Conservation (phyloP, 2,113 vertebrate species). For the Dryoscopus gambensis region DNA sequence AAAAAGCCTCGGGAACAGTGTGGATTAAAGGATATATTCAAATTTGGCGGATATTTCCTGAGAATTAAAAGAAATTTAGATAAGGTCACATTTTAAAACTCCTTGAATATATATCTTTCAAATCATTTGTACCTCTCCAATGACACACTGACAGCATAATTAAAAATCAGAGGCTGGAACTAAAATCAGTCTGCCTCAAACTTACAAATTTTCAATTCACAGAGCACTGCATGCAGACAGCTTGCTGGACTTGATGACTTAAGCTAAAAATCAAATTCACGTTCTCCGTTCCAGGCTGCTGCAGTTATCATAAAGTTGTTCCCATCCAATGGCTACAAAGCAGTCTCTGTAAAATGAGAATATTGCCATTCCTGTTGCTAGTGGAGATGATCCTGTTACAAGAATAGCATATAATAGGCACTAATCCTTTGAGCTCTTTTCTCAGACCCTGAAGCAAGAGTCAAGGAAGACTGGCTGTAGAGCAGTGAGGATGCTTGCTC, state of each 20-base stretch:
- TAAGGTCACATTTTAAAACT: slow-evolving; percentile 10
- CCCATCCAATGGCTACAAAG: background rate
- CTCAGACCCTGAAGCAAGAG: background rate
- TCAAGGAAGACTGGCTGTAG: background rate
- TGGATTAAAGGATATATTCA: slow-evolving; percentile 1
- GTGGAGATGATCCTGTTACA: background rate
- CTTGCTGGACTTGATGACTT: background rate
- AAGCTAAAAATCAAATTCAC: background rate
- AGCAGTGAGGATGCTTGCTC: background rate
- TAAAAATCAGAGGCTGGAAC: slow-evolving; percentile 7
- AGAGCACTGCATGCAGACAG: background rate
- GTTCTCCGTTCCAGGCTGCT: background rate
- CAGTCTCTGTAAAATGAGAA: background rate
- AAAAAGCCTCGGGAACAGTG: background rate
- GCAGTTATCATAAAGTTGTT: background rate
- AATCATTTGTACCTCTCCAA: background rate
- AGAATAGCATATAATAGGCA: background rate
- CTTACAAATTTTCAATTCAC: background rate
- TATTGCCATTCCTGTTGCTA: background rate
- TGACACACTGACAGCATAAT: slow-evolving; percentile 6
- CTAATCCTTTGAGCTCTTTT: background rate
- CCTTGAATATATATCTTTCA: background rate
- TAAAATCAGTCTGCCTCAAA: background rate
- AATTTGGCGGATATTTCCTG: background rate
- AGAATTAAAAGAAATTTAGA: background rate